Evolutionary conservation across 2,888 invertebrate species (phyloP), one percentile per base, ranked within the genome.

Genomic region (Tetrapedia diversipes): DNA sequence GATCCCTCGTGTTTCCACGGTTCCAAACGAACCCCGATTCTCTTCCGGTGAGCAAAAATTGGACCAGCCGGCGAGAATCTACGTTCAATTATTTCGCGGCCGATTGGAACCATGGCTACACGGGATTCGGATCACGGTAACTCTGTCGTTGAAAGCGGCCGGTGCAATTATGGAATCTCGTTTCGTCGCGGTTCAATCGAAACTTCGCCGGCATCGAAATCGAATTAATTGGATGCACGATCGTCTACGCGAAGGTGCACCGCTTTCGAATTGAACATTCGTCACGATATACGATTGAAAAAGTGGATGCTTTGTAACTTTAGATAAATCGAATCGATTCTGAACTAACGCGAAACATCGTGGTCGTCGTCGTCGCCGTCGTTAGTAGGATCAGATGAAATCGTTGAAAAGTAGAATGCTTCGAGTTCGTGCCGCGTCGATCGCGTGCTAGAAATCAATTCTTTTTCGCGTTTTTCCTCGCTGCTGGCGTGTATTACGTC

Each of bases 1-100:
- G 47, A 24, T 59, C 34, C 19, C n/a, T 32, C 22, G 41, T 6
- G 39, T 16, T n/a, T 34, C 14, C 34, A 7, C 59, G 71, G 57
- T 60, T 65, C 73, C 47, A 64, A 63, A 24, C 43, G 39, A 32
- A 41, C n/a, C n/a, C n/a, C 41, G 27, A 51, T 24, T 34, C 32
- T 41, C 29, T 43, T 56, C 63, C 60, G 71, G n/a, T 60, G 78
- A 69, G 80, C 47, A 80, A 86, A 84, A 86, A 86, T 83, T 84
- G 79, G 78, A 78, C 85, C 82, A 80, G 59, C 73, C 53, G n/a
- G n/a, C n/a, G n/a, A 14, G 72, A 70, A 61, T 81, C 73, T 84
- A 72, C 69, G 67, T 84, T 84, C 85, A 84, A 86, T 86, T 84
- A 74, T 84, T 84, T 82, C 85, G 78, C 80, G 59, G 57, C 54